These are phyloP conservation scores for Halyomorpha halys DNA, from an alignment of 1,140 invertebrate species.

Conservation along the genomic window DNA sequence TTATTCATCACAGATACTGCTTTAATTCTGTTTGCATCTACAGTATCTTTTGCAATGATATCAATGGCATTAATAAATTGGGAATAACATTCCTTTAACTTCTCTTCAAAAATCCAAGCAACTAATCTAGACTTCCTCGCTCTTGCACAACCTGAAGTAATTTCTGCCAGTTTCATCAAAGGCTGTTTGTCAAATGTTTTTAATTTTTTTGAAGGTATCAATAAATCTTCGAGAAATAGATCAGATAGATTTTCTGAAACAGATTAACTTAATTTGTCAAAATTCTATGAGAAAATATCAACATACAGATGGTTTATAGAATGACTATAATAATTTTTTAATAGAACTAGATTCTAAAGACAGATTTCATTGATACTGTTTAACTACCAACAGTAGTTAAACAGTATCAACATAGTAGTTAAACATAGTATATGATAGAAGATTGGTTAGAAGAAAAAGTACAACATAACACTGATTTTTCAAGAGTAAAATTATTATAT, in stretches of 20 bases:
- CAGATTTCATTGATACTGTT: too few relatives aligned
- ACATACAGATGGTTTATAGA: too few relatives aligned
- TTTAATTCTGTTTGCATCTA: slow-evolving; percentile 72
- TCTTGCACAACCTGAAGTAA: slow-evolving; percentile 34
- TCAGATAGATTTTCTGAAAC: slow-evolving; percentile 57
- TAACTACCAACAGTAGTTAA: too few relatives aligned
- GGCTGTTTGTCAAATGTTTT: slow-evolving; percentile 60
- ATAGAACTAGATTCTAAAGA: too few relatives aligned
- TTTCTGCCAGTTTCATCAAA: slow-evolving; percentile 32
- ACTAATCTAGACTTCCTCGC: slow-evolving; percentile 41
- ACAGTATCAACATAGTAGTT: too few relatives aligned
- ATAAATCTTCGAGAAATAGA: slow-evolving; percentile 62
- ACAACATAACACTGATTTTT: too few relatives aligned
- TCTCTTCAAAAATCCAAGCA: slow-evolving; percentile 69
- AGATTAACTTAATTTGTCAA: not conserved
- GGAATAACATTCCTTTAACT: slow-evolving; percentile 66
- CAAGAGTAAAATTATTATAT: too few relatives aligned
- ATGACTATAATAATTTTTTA: too few relatives aligned
- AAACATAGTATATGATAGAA: too few relatives aligned
- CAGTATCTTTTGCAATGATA: slow-evolving; percentile 50
- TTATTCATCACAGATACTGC: slow-evolving; percentile 67
- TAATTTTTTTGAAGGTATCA: slow-evolving; percentile 62
- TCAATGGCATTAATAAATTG: slow-evolving; percentile 55
- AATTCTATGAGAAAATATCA: too few relatives aligned
- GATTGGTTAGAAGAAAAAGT: too few relatives aligned